phyloP scores from a whole-genome alignment of 2,113 vertebrate species.

The Mormyrus iriodes region DNA sequence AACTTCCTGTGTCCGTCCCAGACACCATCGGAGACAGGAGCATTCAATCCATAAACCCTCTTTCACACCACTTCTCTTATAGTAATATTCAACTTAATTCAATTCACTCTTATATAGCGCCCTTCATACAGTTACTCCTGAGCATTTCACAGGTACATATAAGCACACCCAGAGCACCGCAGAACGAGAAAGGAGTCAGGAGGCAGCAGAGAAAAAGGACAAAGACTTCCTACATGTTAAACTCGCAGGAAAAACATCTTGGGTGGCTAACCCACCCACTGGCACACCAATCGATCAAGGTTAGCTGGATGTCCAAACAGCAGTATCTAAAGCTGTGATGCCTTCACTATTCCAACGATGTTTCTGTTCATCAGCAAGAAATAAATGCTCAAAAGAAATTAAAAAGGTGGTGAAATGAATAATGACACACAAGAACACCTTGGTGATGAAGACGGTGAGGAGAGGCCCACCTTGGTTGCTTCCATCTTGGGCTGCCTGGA shows the following conservation, averaged over 20 bases:
- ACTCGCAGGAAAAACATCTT: background rate
- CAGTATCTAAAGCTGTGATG: background rate
- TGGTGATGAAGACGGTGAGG: no score
- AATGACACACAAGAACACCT: background rate
- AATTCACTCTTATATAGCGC: background rate
- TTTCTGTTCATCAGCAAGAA: background rate
- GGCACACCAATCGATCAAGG: background rate
- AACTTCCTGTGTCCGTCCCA: background rate
- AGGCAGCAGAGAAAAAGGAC: no score
- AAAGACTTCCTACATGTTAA: background rate
- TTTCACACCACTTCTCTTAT: background rate
- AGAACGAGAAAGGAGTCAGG: background rate
- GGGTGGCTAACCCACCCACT: no score
- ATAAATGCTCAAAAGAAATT: background rate
- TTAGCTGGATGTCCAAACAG: background rate
- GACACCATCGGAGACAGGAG: background rate
- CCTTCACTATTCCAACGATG: background rate
- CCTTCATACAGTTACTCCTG: background rate
- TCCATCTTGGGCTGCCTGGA: slow-evolving; percentile 60
- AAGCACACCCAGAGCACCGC: background rate
- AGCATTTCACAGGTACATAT: background rate
- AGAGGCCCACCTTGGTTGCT: slow-evolving; percentile 68
- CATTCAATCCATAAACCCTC: background rate
- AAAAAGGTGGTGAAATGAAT: background rate
- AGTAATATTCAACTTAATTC: background rate